These are phyloP conservation scores for Mohoua ochrocephala DNA, from an alignment of 2,113 vertebrate species.

Conservation along the genomic window DNA sequence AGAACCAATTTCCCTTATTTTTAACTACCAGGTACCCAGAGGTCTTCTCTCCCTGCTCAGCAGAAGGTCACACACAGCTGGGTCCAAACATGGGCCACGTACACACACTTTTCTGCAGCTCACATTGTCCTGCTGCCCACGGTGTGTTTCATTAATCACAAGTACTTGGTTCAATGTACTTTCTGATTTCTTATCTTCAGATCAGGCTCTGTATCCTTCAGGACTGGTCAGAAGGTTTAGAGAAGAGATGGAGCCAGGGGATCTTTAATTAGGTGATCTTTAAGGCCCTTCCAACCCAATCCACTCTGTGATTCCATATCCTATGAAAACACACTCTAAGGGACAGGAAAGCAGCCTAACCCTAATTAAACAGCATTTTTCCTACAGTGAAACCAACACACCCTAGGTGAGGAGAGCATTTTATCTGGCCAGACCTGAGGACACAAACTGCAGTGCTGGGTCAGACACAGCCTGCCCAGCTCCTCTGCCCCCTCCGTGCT, in stretches of 20 bases:
- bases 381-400: neutral
- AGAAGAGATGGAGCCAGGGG: neutral
- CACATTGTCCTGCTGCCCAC: neutral
- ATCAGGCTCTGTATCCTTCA: neutral
- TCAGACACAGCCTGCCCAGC: neutral
- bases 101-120: neutral
- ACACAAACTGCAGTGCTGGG: neutral
- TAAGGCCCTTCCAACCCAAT: neutral
- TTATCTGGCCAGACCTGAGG: neutral
- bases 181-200: neutral
- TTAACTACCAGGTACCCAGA: neutral
- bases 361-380: neutral
- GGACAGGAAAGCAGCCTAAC: neutral
- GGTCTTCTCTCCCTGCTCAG: neutral
- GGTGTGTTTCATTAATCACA: neutral
- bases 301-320: neutral
- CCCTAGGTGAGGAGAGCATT: neutral
- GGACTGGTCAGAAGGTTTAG: neutral
- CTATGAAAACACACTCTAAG: neutral
- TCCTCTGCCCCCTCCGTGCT: neutral
- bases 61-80: neutral
- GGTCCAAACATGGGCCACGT: fast-evolving
- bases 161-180: neutral
- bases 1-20: neutral
- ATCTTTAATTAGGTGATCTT: neutral